Conservation (phyloP, 2,113 vertebrate species). For the Lutjanus erythropterus region DNA sequence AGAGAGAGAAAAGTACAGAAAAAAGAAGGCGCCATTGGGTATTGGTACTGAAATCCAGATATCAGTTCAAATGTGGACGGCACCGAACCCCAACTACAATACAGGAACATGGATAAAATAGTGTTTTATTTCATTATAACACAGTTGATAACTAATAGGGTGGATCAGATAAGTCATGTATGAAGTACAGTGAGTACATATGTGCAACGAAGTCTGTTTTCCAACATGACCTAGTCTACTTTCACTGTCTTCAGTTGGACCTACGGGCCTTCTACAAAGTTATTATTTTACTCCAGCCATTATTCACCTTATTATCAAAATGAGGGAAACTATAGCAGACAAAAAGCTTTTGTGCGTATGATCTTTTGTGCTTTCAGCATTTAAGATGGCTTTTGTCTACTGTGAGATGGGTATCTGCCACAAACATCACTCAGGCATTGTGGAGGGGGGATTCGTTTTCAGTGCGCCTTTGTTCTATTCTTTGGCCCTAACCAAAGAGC, state of each 20-base stretch:
- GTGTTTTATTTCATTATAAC: background rate
- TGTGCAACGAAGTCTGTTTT: conserved; percentile 38
- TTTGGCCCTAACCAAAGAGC: conserved; percentile 92
- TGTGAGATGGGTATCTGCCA: conserved; percentile 90
- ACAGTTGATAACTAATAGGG: background rate
- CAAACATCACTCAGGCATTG: conserved; percentile 92
- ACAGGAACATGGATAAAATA: background rate
- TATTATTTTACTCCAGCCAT: conserved; percentile 78
- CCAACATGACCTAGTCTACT: conserved; percentile 54
- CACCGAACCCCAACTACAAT: no score
- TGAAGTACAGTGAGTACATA: conserved; percentile 7
- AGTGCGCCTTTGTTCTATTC: conserved; percentile 93
- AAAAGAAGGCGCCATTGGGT: no score
- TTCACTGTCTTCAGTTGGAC: conserved; percentile 61
- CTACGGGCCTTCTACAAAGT: conserved; percentile 60
- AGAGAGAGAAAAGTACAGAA: no score
- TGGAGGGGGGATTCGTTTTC: conserved; percentile 93
- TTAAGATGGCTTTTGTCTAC: conserved; percentile 89
- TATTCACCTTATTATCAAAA: conserved; percentile 83
- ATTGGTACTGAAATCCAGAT: no score
- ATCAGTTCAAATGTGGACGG: no score
- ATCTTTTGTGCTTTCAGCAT: conserved; percentile 89
- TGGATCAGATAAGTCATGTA: background rate
- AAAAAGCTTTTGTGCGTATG: conserved; percentile 87
- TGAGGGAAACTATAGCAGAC: conserved; percentile 78